A percentile compares a stretch with the other conserved stretches of the same genome.
Evolutionary conservation across 2,113 vertebrate species (phyloP).

Genomic region (Collichthys lucidus): DNA sequence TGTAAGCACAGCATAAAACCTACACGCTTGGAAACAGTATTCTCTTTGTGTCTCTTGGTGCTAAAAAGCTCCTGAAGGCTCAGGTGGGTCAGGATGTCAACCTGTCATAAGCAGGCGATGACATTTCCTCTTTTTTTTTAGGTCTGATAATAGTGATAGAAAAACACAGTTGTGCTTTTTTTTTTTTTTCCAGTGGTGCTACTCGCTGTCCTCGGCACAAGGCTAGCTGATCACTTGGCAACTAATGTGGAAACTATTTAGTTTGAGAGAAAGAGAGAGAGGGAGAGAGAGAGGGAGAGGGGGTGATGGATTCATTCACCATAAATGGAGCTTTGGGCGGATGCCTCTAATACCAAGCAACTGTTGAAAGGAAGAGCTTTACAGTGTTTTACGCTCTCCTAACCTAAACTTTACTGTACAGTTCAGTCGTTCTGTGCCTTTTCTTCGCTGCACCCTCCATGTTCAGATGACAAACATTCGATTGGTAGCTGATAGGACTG

Average conservation of each 20-base stretch:
- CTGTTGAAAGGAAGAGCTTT: conserved; percentile 35
- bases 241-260: conserved; percentile 78
- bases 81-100: neutral
- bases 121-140: neutral
- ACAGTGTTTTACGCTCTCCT: conserved; percentile 17
- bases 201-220: conserved; percentile 20
- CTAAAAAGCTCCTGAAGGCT: neutral
- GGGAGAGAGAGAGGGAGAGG: conserved; percentile 5
- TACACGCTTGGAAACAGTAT: neutral
- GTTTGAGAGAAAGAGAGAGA: conserved; percentile 35
- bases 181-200: neutral
- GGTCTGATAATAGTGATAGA: neutral
- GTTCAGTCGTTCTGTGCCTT: neutral
- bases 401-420: neutral
- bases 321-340: conserved; percentile 63
- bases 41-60: neutral
- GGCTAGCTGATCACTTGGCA: conserved; percentile 60
- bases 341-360: conserved; percentile 37
- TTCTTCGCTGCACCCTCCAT: neutral
- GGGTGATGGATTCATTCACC: conserved; percentile 53
- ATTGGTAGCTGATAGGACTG: too few species aligned
- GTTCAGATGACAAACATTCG: conserved; percentile 34
- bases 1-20: neutral
- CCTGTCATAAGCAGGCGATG: neutral
- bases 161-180: neutral